Conservation (phyloP, 2,888 invertebrate species). For the Xanthia icteritia region DNA sequence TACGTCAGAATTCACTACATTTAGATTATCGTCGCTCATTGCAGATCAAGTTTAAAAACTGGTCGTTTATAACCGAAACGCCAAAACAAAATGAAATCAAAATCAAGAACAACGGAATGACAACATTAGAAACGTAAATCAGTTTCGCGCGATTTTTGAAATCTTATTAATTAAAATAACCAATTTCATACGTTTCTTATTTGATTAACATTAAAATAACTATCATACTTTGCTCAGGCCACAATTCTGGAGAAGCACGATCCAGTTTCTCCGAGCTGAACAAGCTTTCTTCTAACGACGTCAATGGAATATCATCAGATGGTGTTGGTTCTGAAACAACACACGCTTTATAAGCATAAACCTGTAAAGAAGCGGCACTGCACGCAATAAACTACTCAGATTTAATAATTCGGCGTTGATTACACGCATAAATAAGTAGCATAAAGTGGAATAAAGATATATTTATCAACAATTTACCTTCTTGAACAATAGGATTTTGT, state of each 20-base stretch:
- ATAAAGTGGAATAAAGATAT: not conserved
- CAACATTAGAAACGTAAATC: constrained; percentile 80
- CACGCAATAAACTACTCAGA: not conserved
- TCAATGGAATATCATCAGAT: constrained; percentile 88
- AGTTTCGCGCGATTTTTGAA: constrained; percentile 86
- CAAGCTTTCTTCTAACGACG: constrained; percentile 93
- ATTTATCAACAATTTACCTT: constrained; percentile 86
- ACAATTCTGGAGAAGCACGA: constrained; percentile 98
- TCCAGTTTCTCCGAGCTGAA: constrained; percentile 97
- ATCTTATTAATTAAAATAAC: constrained; percentile 60
- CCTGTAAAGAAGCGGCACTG: not conserved
- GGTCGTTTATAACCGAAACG: constrained; percentile 85
- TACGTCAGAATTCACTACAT: constrained; percentile 75
- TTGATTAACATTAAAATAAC: constrained; percentile 52
- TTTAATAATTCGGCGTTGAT: constrained; percentile 1
- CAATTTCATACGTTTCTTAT: not conserved
- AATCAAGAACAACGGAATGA: constrained; percentile 78
- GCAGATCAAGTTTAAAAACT: constrained; percentile 80
- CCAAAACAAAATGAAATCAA: constrained; percentile 70
- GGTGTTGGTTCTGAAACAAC: constrained; percentile 82
- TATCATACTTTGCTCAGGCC: constrained; percentile 98
- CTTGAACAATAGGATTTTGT: constrained; percentile 91
- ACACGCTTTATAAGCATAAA: constrained; percentile 11
- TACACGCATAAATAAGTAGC: not conserved
- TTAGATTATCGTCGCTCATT: constrained; percentile 80